Conservation (phyloP, 2,113 vertebrate genomes). For the Tychaedon coryphoeus region DNA sequence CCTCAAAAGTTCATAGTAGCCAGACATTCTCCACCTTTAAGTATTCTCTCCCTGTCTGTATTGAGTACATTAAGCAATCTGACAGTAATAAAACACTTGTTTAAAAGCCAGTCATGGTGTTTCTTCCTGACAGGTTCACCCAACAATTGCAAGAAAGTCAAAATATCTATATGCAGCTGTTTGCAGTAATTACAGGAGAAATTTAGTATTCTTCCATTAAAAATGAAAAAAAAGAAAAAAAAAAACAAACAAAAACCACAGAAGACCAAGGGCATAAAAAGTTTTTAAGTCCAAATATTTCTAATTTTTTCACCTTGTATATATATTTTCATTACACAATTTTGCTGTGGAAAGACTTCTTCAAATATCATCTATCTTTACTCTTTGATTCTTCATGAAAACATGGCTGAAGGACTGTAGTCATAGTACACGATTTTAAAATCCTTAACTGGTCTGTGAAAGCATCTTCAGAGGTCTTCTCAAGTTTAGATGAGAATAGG, state of each 20-base stretch:
- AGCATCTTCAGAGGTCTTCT: background rate
- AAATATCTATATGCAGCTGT: background rate
- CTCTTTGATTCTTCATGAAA: background rate
- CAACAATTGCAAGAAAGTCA: background rate
- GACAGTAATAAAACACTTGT: background rate
- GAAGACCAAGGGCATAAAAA: background rate
- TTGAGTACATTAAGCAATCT: background rate
- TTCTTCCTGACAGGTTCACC: background rate
- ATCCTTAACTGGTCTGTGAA: background rate
- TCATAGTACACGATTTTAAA: background rate
- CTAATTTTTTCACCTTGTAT: background rate
- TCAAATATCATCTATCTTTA: background rate
- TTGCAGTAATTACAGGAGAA: background rate
- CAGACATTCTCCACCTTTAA: background rate
- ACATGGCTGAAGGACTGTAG: background rate
- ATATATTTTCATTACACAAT: background rate
- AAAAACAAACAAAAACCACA: fast-evolving
- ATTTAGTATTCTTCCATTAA: background rate
- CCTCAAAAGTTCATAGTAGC: background rate
- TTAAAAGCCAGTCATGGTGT: fast-evolving
- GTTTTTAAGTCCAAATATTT: background rate
- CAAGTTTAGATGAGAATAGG: background rate
- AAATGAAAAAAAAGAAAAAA: background rate
- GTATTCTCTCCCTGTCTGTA: background rate
- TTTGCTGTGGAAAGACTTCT: background rate